These are phyloP conservation scores for Eristalis tenax DNA, from an alignment of 2,888 invertebrate genomes.

Conservation along the genomic window DNA sequence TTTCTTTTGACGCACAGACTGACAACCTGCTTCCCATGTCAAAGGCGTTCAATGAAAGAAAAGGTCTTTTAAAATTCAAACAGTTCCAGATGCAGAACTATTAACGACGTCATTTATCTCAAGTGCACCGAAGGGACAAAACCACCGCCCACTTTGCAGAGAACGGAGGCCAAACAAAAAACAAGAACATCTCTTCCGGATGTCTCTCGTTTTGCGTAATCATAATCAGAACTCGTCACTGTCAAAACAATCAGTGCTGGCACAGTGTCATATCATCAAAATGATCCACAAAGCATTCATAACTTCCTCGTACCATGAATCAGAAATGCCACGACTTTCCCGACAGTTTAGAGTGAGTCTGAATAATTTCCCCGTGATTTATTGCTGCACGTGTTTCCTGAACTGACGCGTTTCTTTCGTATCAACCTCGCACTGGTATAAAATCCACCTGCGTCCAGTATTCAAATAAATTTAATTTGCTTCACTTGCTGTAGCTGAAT, in stretches of 20 bases:
- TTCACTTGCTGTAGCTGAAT: constrained; percentile 43
- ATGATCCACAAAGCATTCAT: background rate
- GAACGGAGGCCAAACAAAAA: background rate
- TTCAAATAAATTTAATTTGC: background rate
- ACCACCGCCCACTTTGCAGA: background rate
- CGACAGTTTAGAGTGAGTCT: background rate
- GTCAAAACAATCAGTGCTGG: background rate
- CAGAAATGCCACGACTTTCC: background rate
- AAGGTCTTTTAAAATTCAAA: background rate
- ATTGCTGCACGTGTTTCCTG: background rate
- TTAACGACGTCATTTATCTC: background rate
- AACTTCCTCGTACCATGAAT: background rate
- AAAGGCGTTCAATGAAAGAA: background rate
- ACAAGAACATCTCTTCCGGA: background rate
- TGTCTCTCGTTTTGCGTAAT: background rate
- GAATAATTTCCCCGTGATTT: background rate
- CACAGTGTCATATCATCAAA: background rate
- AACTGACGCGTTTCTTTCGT: background rate
- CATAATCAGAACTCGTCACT: background rate
- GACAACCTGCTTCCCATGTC: background rate
- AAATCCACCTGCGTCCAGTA: background rate
- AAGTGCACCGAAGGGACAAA: background rate
- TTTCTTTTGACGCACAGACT: background rate
- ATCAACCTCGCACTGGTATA: background rate
- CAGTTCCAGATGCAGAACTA: background rate